Base-by-base conservation (phyloP, 2,888 invertebrate genomes). In the Strigamia transsilvanica region DNA sequence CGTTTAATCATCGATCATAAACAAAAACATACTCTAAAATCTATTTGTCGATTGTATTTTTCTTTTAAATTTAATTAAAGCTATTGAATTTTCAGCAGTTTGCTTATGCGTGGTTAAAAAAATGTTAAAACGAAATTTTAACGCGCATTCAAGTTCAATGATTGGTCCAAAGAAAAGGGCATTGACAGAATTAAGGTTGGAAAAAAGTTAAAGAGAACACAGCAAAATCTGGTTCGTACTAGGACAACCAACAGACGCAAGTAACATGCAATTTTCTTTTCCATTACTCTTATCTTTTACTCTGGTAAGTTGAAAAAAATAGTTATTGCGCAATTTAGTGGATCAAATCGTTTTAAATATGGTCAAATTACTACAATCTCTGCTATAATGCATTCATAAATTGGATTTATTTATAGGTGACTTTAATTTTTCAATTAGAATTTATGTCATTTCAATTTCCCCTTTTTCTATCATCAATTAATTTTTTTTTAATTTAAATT, bases 141-240 rank as follows among this genome's bases (percentile, higher is more conserved):
- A 13, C 51, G 51, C 18, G 15, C 6, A 6, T 3, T 15, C 51
- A 51, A 51, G 51, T 51, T 51, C 51, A 51, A 13, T 18, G 51
- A 51, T 51, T 51, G 51, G 51, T 18, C 51, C 6, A 51, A 51
- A 15, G 51, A 15, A 51, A 51, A 51, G 51, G 51, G 51, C 51
- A 51, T 51, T 51, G 51, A 51, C 51, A 38, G 38, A 38, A 38
- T 38, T 38, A 38, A 51, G 51, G 51, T 51, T 51, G 51, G 51
- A 6, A 51, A 51, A 51, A 15, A 18, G 18, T 18, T 51, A 51
- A 51, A 51, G 51, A 51, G 51, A 51, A 51, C 51, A 51, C 51
- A 51, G 51, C 7, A 51, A 51, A 51, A 51, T 51, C 51, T 51
- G 51, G 51, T 51, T 51, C 51, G n/a, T 10, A 51, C 51, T 18